phyloP scores from a whole-genome alignment of 2,113 vertebrate species.

The Heterotilapia buettikoferi region DNA sequence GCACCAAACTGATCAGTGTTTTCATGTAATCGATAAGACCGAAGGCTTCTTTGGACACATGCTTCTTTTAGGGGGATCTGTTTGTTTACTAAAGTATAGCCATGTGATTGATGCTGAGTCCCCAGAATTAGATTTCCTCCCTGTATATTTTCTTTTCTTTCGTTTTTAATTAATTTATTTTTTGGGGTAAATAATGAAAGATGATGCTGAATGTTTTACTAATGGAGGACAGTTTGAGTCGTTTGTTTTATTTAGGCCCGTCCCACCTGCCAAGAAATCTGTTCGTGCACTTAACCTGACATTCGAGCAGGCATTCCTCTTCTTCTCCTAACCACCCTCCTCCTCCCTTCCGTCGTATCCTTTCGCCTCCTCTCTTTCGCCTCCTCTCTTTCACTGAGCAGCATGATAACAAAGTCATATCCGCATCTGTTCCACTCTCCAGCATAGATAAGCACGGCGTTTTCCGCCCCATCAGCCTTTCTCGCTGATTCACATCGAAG shows the following conservation, averaged over 20 bases:
- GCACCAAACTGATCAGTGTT: background rate
- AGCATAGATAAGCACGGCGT: slow-evolving; percentile 18
- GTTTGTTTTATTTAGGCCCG: slow-evolving; percentile 24
- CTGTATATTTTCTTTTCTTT: background rate
- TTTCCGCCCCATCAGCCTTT: slow-evolving; percentile 34
- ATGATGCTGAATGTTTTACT: slow-evolving; percentile 22
- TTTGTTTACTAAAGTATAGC: background rate
- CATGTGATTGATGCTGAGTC: slow-evolving; percentile 3
- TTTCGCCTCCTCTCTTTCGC: background rate
- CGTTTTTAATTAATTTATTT: background rate
- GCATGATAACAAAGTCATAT: slow-evolving; percentile 42
- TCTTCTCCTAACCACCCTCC: background rate
- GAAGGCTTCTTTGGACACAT: background rate
- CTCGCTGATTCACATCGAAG: slow-evolving; percentile 24
- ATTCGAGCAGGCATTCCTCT: background rate
- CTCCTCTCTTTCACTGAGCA: slow-evolving; percentile 23
- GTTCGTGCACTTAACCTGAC: slow-evolving; percentile 25
- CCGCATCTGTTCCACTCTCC: slow-evolving; percentile 39
- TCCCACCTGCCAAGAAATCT: slow-evolving; percentile 16
- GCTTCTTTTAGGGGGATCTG: background rate
- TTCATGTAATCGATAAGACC: background rate
- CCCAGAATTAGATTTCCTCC: background rate
- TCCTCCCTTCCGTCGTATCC: background rate
- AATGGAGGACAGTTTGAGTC: background rate
- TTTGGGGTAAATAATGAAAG: slow-evolving; percentile 14